Evolutionary conservation across 2,113 vertebrate species (phyloP), one percentile per base, ranked within the genome.

Genomic region (Chloropsis cyanopogon): DNA sequence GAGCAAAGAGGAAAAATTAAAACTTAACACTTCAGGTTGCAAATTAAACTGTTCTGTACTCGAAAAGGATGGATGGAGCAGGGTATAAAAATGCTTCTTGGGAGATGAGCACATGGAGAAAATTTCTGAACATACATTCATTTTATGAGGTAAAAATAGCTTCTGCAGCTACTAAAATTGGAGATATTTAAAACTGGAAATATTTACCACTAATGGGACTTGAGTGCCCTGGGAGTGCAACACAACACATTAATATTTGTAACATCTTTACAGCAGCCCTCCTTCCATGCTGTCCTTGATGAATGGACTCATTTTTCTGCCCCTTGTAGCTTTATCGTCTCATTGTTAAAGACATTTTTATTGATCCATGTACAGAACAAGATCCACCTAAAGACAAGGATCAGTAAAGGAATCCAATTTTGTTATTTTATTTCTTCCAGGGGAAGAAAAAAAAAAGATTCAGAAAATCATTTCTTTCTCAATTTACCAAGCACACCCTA

Each of bases 1-100:
- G 81, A 93, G 78, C 77, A 94, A 95, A 96, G 69, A 81, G 52
- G 50, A 93, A 82, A 84, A 85, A 61, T 64, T 85, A 94, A 95
- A 96, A 95, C 95, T 95, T 95, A 96, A 95, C 92, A 89, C 79
- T 94, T 82, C 85, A 89, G 79, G 88, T 97, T 97, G 89, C 81
- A 97, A 97, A 96, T 96, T 56, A 85, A 94, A 76, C 79, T 60
- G 17, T 72, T 54, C 78, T 66, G 47, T 46, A 7, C 79, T 89
- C 47, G 2, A 78, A 52, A 81, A 87, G 88, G 81, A 88, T 56
- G 61, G 81, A 92, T 50, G 26, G 70, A 64, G 41, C 86, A 49
- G 76, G 28, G 20, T 54, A 50, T 42, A 90, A 88, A 54, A 81
- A 93, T 49, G 52, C 78, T 92, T 39, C 64, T 89, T 91, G n/a